phyloP scores from a whole-genome alignment of 2,888 invertebrate species.

The Drosophila gaucha region DNA sequence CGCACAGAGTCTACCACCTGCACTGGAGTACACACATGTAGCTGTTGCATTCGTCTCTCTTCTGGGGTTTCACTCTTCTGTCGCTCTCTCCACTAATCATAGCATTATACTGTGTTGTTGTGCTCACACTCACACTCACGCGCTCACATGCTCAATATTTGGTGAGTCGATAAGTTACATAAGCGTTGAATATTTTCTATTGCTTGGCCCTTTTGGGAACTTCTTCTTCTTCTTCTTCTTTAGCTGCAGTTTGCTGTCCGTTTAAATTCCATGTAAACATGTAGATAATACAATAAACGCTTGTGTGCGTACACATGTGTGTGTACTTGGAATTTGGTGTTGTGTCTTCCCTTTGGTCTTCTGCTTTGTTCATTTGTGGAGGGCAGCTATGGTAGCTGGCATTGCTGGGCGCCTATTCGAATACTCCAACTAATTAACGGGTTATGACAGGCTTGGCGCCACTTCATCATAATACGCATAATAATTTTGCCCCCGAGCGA shows the following conservation, averaged over 20 bases:
- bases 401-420: slow-evolving; percentile 80
- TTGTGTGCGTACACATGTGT: background rate
- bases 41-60: slow-evolving; percentile 14
- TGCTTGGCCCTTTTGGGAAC: slow-evolving; percentile 57
- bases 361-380: slow-evolving; percentile 3
- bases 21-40: slow-evolving; percentile 19
- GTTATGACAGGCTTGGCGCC: slow-evolving; percentile 79
- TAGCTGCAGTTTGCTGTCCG: slow-evolving; percentile 13
- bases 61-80: slow-evolving; percentile 7
- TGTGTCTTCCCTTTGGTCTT: slow-evolving; percentile 35
- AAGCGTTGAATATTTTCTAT: slow-evolving; percentile 37
- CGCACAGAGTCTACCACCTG: slow-evolving; percentile 35
- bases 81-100: slow-evolving; percentile 21
- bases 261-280: slow-evolving; percentile 28
- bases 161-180: slow-evolving; percentile 57
- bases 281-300: slow-evolving; percentile 12
- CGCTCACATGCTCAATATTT: slow-evolving; percentile 22
- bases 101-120: slow-evolving; percentile 28
- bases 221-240: slow-evolving; percentile 22
- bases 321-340: slow-evolving; percentile 32
- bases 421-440: slow-evolving; percentile 84
- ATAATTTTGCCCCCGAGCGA: slow-evolving; percentile 10
- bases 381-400: slow-evolving; percentile 20
- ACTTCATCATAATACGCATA: slow-evolving; percentile 60
- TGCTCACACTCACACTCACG: slow-evolving; percentile 17